Conservation (phyloP, 2,797 vertebrate genomes). For the Pseudopleuronectes americanus region DNA sequence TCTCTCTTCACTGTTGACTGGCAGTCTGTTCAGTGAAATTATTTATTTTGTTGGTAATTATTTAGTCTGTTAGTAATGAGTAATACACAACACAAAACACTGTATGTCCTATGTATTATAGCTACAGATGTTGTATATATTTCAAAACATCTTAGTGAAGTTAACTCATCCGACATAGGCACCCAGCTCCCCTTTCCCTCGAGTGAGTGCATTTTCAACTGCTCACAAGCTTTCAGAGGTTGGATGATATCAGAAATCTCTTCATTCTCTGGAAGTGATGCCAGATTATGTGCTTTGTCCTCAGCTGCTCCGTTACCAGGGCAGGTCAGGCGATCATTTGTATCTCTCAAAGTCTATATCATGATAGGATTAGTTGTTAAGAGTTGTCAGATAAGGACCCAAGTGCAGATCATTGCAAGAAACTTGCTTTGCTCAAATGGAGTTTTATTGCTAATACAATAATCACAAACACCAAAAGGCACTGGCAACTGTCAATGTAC, state of each 20-base stretch:
- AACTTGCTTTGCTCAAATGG: background rate
- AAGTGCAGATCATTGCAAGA: constrained; percentile 1
- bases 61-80: background rate
- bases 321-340: background rate
- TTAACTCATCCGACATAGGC: background rate
- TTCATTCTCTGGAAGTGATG: background rate
- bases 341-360: constrained; percentile 2
- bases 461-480: background rate
- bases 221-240: constrained; percentile 15
- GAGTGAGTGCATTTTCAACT: background rate
- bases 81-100: background rate
- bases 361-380: constrained; percentile 16
- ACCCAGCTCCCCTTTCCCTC: background rate
- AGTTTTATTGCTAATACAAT: constrained; percentile 14
- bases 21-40: background rate
- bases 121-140: background rate
- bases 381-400: constrained; percentile 2
- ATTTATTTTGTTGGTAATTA: background rate
- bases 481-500: background rate
- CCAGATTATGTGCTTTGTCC: background rate
- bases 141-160: background rate
- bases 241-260: background rate
- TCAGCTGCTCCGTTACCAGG: no score
- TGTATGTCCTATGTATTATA: no score
- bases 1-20: constrained; percentile 8